phyloP scores from a whole-genome alignment of 2,888 invertebrate species.

The Machimus atricapillus region DNA sequence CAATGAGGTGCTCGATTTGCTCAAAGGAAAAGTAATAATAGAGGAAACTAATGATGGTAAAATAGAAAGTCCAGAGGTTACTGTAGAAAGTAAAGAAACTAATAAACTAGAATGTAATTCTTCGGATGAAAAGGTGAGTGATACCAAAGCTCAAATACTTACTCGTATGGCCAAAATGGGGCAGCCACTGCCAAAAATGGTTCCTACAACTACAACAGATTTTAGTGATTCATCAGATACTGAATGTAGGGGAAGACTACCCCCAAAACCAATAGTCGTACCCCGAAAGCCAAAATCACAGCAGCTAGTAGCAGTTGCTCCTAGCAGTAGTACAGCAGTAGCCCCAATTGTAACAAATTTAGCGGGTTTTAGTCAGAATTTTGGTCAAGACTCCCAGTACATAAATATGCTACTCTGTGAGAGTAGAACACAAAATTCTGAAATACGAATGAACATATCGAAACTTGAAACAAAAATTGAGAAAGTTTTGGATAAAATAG shows the following conservation, averaged over 20 bases:
- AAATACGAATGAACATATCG: constrained; percentile 70
- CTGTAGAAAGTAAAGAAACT: neutral
- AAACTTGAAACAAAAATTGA: constrained; percentile 72
- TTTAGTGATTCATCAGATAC: constrained; percentile 64
- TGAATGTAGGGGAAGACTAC: constrained; percentile 52
- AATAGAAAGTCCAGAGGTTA: neutral
- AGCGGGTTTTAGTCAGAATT: constrained; percentile 48
- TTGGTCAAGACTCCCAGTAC: constrained; percentile 59
- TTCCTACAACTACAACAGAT: constrained; percentile 50
- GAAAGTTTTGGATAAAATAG: constrained; percentile 66
- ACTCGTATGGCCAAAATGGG: constrained; percentile 69
- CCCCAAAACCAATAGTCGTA: constrained; percentile 44
- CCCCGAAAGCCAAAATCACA: constrained; percentile 46
- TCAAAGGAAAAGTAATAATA: neutral
- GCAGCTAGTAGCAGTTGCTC: constrained; percentile 47
- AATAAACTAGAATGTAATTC: constrained; percentile 29
- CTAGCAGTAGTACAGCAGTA: constrained; percentile 47
- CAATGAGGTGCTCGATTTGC: neutral
- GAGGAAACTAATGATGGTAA: neutral
- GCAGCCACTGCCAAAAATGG: constrained; percentile 59
- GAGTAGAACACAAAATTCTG: constrained; percentile 70
- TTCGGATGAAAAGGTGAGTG: neutral
- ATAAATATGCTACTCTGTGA: constrained; percentile 68
- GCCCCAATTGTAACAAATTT: neutral
- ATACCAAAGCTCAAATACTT: constrained; percentile 63